Evolutionary conservation across 2,888 invertebrate genomes (phyloP), one percentile per base, ranked within the genome.

Genomic region (Phortica okadai): DNA sequence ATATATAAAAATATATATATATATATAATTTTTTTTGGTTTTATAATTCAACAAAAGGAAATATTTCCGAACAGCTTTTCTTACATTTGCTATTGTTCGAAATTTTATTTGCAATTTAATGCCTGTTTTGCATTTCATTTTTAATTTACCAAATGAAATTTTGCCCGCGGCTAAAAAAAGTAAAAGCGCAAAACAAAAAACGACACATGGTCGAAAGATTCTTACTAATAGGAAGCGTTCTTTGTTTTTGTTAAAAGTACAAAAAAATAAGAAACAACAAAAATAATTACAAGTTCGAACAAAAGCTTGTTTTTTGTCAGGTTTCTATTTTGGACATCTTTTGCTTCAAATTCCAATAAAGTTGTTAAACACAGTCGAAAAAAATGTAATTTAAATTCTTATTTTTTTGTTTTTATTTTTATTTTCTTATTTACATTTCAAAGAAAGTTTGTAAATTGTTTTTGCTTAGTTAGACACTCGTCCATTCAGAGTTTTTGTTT

Each of bases 371-470:
- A 66, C 14, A 8, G 25, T 45, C 59, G 14, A 21, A 14, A 59
- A 59, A 59, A 25, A 59, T 59, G 16, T 59, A 3, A 59, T 59
- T 59, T 21, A 59, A 25, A 59, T 59, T 59, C n/a, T 59, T 8
- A 21, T 59, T 59, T 8, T 33, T 33, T 33, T 33, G 21, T 33
- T 33, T 33, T 67, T n/a, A 14, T 41, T 42, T 44, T 41, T 42
- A 14, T 66, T 1, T 66, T 66, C 33, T 33, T 5, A 8, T 66
- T 66, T 66, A 33, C 33, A 33, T 33, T 62, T 83, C 81, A 81
- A 78, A 83, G 77, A 69, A 73, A 66, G 74, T 70, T 70, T 50
- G n/a, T 25, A 25, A 21, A 10, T 62, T 62, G 62, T 62, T 8
- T 10, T 33, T 33, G 33, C 33, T 33, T 33, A 33, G 33, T 33